Evolutionary conservation across 2,797 vertebrate species (phyloP).

Genomic region (Peromyscus attwateri): DNA sequence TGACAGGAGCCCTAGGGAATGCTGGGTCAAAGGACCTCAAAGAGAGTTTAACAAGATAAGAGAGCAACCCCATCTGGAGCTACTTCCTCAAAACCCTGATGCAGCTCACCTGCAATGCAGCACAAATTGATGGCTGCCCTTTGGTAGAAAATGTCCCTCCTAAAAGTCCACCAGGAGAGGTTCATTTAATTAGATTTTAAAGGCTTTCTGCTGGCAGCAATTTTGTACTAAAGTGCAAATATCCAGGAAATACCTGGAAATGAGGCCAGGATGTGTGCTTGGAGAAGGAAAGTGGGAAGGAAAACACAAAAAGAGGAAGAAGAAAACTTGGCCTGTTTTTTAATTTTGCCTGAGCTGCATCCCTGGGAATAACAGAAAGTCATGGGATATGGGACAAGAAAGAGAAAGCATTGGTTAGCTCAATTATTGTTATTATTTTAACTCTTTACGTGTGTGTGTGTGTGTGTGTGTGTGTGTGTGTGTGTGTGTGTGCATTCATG

Average conservation of each 20-base stretch:
- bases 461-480: neutral
- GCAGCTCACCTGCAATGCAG: neutral
- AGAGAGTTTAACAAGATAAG: constrained; percentile 34
- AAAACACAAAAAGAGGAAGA: neutral
- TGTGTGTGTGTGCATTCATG: neutral
- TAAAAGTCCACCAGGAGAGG: constrained; percentile 39
- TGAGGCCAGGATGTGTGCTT: neutral
- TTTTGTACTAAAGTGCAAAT: constrained; percentile 77
- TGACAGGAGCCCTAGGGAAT: neutral
- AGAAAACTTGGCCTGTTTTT: neutral
- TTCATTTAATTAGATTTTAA: constrained; percentile 60
- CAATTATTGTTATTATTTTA: neutral
- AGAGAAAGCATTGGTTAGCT: neutral
- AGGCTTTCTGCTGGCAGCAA: constrained; percentile 52
- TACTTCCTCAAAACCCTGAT: neutral
- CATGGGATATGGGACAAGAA: neutral
- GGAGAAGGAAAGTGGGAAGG: constrained; percentile 15
- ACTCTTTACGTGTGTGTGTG: neutral
- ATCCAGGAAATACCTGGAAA: constrained; percentile 63
- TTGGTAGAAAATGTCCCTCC: constrained; percentile 42
- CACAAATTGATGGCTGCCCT: constrained; percentile 33
- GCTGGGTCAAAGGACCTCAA: constrained; percentile 2
- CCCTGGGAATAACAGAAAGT: constrained; percentile 17
- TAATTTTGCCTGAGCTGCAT: neutral
- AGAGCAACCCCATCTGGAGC: neutral